A percentile compares a stretch with the other conserved stretches of the same genome.
Evolutionary conservation across 2,113 vertebrate species (phyloP).

Genomic region (Sterna hirundo): DNA sequence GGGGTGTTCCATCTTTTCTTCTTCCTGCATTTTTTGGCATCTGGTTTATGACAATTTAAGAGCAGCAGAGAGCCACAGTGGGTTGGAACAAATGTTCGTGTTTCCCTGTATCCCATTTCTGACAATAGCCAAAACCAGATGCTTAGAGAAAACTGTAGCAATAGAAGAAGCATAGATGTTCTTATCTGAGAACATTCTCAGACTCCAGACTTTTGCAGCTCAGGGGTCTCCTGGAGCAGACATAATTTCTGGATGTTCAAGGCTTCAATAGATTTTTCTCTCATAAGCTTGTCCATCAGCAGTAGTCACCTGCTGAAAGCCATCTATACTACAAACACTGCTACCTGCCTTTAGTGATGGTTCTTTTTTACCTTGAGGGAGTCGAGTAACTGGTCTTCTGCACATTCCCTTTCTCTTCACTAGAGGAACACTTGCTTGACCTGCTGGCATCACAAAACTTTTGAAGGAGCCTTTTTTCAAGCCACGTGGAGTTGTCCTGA

Average conservation of each 20-base stretch:
- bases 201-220: not conserved
- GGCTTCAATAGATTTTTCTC: not conserved
- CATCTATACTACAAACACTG: not conserved
- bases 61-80: not conserved
- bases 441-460: not conserved
- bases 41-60: not conserved
- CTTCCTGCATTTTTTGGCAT: not conserved
- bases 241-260: not conserved
- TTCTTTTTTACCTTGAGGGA: not conserved
- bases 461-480: not conserved
- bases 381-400: not conserved
- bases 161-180: not conserved
- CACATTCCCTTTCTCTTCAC: not conserved
- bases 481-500: not conserved
- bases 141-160: not conserved
- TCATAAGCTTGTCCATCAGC: not conserved
- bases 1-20: not conserved
- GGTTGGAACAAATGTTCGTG: not conserved
- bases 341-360: not conserved
- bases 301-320: not conserved
- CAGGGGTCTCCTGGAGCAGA: not conserved
- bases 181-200: not conserved
- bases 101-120: not conserved
- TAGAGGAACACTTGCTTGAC: not conserved
- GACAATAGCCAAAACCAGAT: not conserved